A percentile compares a stretch with the other conserved stretches of the same genome.
Conservation (phyloP, 2,113 vertebrate species). For the human (Homo sapiens) region DNA sequence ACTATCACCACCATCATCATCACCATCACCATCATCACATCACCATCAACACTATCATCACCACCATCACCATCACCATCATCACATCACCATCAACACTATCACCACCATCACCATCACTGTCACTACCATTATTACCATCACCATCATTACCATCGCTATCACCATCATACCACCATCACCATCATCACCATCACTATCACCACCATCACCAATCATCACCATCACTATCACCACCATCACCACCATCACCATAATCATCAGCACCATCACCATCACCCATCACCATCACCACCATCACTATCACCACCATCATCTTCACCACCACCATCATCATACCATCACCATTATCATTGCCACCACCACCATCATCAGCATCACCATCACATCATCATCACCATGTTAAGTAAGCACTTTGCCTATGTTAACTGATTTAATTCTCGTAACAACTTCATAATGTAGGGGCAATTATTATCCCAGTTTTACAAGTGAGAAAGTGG, state of each 20-base stretch:
- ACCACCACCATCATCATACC: no score
- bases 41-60: neutral
- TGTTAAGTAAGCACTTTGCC: neutral
- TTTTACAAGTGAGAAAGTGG: neutral
- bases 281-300: neutral
- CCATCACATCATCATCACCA: neutral
- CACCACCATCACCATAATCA: rapidly evolving
- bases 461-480: neutral
- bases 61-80: no score
- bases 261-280: rapidly evolving
- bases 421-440: neutral
- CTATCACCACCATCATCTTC: rapidly evolving
- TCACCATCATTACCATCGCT: neutral
- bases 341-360: no score
- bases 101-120: rapidly evolving
- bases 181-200: neutral
- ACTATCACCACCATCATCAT: rapidly evolving
- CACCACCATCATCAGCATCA: rapidly evolving
- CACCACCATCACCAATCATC: neutral
- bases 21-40: neutral
- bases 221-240: no score
- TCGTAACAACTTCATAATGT: neutral
- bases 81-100: rapidly evolving
- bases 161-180: rapidly evolving
- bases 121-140: rapidly evolving